Evolutionary conservation across 2,888 invertebrate species (phyloP).

Genomic region (Agriopis marginaria): DNA sequence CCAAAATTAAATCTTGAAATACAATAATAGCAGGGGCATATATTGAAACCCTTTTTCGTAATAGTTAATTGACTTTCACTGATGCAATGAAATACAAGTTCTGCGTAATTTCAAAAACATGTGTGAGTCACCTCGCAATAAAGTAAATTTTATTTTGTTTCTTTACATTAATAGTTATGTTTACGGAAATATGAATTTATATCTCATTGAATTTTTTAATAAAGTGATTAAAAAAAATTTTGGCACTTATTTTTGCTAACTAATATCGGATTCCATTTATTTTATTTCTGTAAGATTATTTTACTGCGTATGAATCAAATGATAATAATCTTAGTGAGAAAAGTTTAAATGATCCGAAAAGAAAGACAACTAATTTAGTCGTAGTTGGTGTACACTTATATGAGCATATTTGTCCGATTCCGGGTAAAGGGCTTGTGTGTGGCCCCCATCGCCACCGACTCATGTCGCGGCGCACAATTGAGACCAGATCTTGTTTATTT

Average conservation of each 20-base stretch:
- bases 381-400: neutral
- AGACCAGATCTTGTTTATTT: constrained; percentile 62
- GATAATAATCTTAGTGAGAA: neutral
- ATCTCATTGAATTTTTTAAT: no score
- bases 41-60: constrained; percentile 42
- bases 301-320: neutral
- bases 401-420: constrained; percentile 51
- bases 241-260: no score
- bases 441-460: constrained; percentile 60
- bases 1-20: neutral
- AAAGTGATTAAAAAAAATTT: no score
- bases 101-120: neutral
- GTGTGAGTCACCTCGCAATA: neutral
- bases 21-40: neutral
- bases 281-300: neutral
- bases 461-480: constrained; percentile 70
- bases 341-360: constrained; percentile 4
- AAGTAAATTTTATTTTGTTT: neutral
- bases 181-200: no score
- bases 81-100: constrained; percentile 25
- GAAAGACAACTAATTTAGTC: constrained; percentile 15
- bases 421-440: constrained; percentile 66
- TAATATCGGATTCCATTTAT: no score
- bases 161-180: neutral
- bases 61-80: constrained; percentile 38